Conservation (phyloP, 2,797 vertebrate genomes). For the Oryzias dopingdopingensis region DNA sequence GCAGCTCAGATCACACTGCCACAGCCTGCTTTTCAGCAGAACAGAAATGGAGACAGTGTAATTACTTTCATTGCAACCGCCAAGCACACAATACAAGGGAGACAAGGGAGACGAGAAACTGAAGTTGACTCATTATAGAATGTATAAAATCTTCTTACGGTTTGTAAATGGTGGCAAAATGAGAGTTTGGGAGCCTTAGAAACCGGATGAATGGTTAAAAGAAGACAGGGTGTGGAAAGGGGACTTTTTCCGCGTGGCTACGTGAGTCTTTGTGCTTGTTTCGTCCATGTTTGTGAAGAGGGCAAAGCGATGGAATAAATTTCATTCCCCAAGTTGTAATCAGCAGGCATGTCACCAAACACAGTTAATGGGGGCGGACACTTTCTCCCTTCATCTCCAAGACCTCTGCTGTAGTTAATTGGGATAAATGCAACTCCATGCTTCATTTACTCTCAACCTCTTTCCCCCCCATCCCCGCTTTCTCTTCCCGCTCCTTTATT, state of each 20-base stretch:
- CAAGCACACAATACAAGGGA: constrained; percentile 48
- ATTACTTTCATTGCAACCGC: constrained; percentile 73
- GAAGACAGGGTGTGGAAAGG: constrained; percentile 16
- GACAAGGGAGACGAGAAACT: constrained; percentile 27
- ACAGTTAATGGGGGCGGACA: constrained; percentile 79
- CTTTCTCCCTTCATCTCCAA: constrained; percentile 63
- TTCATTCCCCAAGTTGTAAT: constrained; percentile 62
- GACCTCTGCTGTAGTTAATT: constrained; percentile 78
- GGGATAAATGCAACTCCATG: constrained; percentile 78
- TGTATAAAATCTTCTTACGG: constrained; percentile 42
- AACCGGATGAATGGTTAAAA: constrained; percentile 19
- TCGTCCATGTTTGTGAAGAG: constrained; percentile 44
- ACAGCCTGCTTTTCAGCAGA: constrained; percentile 49
- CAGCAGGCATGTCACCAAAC: constrained; percentile 78
- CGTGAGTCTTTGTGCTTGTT: constrained; percentile 21
- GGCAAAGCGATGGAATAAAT: constrained; percentile 41
- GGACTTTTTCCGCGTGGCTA: constrained; percentile 1
- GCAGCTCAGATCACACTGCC: constrained; percentile 28
- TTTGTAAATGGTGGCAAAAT: constrained; percentile 16
- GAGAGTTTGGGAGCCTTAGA: constrained; percentile 28
- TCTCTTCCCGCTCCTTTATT: constrained; percentile 23
- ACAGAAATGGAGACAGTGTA: constrained; percentile 61
- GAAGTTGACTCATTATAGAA: constrained; percentile 40
- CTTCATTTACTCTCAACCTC: constrained; percentile 69
- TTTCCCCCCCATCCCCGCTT: constrained; percentile 42